These are phyloP conservation scores for Alosa sapidissima DNA, from an alignment of 2,797 vertebrate genomes.

Conservation along the genomic window DNA sequence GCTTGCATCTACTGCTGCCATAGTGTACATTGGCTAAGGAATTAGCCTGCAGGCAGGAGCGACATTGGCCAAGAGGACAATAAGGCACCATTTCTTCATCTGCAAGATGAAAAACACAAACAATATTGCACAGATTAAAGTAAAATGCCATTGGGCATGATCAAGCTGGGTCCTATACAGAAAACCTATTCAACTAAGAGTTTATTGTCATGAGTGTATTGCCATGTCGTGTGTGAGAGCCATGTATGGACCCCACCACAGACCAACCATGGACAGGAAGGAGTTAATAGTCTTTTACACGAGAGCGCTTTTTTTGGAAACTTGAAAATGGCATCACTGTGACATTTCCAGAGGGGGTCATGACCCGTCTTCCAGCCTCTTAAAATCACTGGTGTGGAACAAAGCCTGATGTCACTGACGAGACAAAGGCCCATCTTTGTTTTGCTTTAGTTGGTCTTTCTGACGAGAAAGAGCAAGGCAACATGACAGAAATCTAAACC, in stretches of 20 bases:
- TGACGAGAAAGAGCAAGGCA: constrained; percentile 7
- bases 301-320: constrained; percentile 37
- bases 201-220: no score
- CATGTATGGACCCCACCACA: neutral
- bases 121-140: neutral
- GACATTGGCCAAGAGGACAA: constrained; percentile 56
- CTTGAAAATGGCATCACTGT: constrained; percentile 45
- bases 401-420: constrained; percentile 56
- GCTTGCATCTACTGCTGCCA: constrained; percentile 78
- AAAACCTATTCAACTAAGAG: neutral
- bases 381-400: constrained; percentile 53
- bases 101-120: constrained; percentile 51
- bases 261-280: neutral
- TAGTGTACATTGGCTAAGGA: constrained; percentile 67
- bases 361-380: constrained; percentile 41
- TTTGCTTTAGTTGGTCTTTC: constrained; percentile 36
- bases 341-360: constrained; percentile 55
- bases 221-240: neutral
- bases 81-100: constrained; percentile 62
- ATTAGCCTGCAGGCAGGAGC: constrained; percentile 50
- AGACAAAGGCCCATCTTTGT: constrained; percentile 56
- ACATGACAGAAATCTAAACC: constrained; percentile 32
- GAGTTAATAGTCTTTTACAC: constrained; percentile 34
- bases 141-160: neutral
- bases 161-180: neutral